Evolutionary conservation across 2,888 invertebrate species (phyloP), one percentile per base, ranked within the genome.

Genomic region (Eilema griseolum): DNA sequence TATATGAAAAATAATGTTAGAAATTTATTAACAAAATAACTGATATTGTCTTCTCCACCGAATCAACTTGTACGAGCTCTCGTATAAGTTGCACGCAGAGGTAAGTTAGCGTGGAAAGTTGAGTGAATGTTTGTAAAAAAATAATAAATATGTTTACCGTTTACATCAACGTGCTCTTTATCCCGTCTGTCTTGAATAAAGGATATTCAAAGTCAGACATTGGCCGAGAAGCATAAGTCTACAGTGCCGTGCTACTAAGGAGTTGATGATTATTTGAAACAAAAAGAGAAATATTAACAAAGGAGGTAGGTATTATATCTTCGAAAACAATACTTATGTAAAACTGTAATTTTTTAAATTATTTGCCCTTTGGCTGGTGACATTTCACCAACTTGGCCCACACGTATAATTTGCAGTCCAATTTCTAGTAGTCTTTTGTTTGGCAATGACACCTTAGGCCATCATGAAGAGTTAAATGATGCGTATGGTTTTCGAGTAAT

Each of bases 371-470:
- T 31, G 57, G 28, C 26, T 41, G 8, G 3, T 10, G 0, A 26
- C 26, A 59, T 59, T 69, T 10, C 24, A 37, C 16, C 16, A 23
- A 24, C 24, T 62, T 24, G 41, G 10, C 16, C 87, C 86, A 83
- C 71, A 72, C 70, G 57, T 67, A 67, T 75, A 79, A 77, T 83
- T 86, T 88, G 90, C 80, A 91, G 92, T 92, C 88, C 88, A 90
- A 88, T 90, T 89, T 89, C 89, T 88, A 87, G 87, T 81, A 83
- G 88, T 87, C 90, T 92, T 92, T 92, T 92, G 91, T 91, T 90
- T 89, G 84, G 83, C 83, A 83, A 84, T 89, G 84, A 87, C 81
- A 89, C 90, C 90, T 89, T 88, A 87, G 90, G 85, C 87, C 90
- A 92, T 91, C 93, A 90, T 91, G 46, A 20, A 46, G 20, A 88